Conservation (phyloP, 2,113 vertebrate species). For the Pycnonotus jocosus region DNA sequence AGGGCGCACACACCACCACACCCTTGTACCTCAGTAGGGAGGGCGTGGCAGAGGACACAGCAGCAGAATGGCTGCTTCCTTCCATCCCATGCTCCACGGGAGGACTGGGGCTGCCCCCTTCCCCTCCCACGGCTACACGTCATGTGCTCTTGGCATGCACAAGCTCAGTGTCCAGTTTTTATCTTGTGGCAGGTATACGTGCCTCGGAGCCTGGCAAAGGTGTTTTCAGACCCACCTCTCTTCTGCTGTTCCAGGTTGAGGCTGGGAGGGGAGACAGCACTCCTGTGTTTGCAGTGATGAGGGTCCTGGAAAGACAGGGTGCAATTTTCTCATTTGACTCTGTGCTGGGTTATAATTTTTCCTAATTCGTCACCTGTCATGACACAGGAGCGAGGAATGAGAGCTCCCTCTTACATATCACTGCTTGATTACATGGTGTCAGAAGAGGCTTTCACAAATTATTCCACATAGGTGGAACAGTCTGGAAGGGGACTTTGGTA, state of each 20-base stretch:
- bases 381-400: neutral
- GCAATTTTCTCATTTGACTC: constrained; percentile 54
- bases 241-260: neutral
- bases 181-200: rapidly evolving
- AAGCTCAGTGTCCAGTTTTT: neutral
- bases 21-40: rapidly evolving
- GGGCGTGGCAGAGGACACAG: neutral
- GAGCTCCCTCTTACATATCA: constrained; percentile 24
- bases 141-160: rapidly evolving
- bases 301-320: neutral
- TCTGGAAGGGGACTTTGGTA: neutral
- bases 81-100: too few species aligned
- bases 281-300: neutral
- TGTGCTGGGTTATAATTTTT: constrained; percentile 41
- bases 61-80: neutral
- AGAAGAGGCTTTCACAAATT: constrained; percentile 29
- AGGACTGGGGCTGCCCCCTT: neutral
- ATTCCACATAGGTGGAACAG: neutral
- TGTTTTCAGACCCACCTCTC: neutral
- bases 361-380: constrained; percentile 41
- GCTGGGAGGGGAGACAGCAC: neutral
- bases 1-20: neutral
- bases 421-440: constrained; percentile 44
- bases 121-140: too few species aligned
- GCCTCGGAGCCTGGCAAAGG: rapidly evolving